Conservation (phyloP, 2,888 invertebrate genomes). For the Phortica okadai region DNA sequence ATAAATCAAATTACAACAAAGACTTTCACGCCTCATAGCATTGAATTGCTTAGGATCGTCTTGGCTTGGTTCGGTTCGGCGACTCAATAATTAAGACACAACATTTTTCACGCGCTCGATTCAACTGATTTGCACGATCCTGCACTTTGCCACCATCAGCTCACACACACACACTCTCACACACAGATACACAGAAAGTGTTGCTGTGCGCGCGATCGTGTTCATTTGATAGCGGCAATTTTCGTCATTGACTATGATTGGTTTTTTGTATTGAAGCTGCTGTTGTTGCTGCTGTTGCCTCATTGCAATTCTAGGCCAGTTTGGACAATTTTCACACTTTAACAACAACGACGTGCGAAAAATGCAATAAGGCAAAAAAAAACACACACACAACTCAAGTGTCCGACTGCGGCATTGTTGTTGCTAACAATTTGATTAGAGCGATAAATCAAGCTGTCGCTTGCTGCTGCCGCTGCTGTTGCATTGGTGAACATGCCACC, state of each 20-base stretch:
- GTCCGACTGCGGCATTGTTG: no score
- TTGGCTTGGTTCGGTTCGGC: not conserved
- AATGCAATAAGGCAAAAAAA: conserved; percentile 15
- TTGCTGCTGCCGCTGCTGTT: not conserved
- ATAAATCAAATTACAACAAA: conserved; percentile 13
- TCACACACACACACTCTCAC: not conserved
- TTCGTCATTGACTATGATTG: conserved; percentile 5
- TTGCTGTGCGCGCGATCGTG: conserved; percentile 30
- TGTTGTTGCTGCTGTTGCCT: conserved; percentile 3
- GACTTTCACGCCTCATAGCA: not conserved
- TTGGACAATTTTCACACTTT: conserved; percentile 50
- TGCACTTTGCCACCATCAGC: conserved; percentile 49
- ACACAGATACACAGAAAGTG: not conserved
- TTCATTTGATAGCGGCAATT: conserved; percentile 32
- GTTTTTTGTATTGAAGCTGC: not conserved
- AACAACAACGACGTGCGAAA: conserved; percentile 36
- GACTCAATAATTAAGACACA: conserved; percentile 48
- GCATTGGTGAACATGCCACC: not conserved
- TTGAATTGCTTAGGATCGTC: not conserved
- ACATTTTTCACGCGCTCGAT: conserved; percentile 15
- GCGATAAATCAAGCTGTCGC: conserved; percentile 46
- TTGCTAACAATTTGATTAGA: conserved; percentile 50
- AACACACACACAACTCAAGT: no score
- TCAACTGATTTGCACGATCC: conserved; percentile 45
- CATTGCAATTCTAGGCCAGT: conserved; percentile 44